Conservation (phyloP, 2,113 vertebrate genomes). For the Phyllostomus discolor region DNA sequence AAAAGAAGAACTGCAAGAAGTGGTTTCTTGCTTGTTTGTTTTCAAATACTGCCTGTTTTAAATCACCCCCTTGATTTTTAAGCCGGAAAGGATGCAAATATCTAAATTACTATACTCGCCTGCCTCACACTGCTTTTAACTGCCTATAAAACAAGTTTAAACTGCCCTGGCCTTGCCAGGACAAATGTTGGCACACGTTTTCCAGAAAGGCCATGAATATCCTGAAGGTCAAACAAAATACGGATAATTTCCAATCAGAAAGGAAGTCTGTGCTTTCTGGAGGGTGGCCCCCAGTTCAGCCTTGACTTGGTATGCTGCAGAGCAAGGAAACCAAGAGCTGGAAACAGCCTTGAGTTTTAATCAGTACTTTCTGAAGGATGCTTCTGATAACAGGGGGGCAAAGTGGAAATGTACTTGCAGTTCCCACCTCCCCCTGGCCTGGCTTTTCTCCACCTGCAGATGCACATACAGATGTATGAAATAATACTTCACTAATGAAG, state of each 20-base stretch:
- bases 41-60: conserved; percentile 22
- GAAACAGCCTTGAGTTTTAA: conserved; percentile 33
- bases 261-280: conserved; percentile 70
- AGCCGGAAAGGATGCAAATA: conserved; percentile 48
- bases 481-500: not conserved
- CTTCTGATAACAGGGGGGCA: not conserved
- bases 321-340: not conserved
- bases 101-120: not conserved
- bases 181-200: conserved; percentile 33
- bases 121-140: conserved; percentile 17
- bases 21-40: conserved; percentile 13
- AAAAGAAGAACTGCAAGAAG: conserved; percentile 53
- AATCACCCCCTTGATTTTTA: conserved; percentile 50
- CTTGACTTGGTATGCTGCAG: conserved; percentile 9
- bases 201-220: conserved; percentile 58
- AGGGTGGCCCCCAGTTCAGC: conserved; percentile 45
- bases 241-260: conserved; percentile 68
- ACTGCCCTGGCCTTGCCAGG: conserved; percentile 29
- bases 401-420: not conserved
- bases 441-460: not conserved
- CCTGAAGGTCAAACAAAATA: conserved; percentile 70
- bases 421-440: not conserved
- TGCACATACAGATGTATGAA: not conserved
- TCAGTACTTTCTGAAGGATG: conserved; percentile 52
- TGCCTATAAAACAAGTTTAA: not conserved